These are phyloP conservation scores for Thereuonema tuberculata DNA, from an alignment of 1,140 invertebrate genomes.

Conservation along the genomic window DNA sequence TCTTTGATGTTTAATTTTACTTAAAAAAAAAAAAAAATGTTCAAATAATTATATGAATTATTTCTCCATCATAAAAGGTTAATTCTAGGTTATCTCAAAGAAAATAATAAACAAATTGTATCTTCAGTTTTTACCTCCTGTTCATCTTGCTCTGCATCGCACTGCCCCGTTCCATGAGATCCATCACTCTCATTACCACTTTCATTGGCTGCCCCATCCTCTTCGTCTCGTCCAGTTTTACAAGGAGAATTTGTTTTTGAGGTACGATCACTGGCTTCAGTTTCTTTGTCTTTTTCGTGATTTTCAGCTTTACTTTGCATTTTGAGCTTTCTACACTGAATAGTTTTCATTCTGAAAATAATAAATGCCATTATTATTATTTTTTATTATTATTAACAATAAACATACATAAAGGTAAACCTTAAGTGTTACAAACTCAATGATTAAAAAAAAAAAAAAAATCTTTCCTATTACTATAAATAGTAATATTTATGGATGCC, in stretches of 20 bases:
- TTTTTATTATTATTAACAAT: no score
- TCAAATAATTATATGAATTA: conserved; percentile 6
- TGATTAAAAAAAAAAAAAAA: no score
- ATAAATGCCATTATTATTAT: background rate
- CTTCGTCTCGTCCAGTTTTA: conserved; percentile 30
- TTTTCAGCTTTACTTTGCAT: background rate
- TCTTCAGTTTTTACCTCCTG: background rate
- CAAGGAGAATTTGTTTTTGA: conserved; percentile 22
- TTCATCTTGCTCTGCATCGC: background rate
- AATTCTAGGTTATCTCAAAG: background rate
- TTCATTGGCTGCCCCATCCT: conserved; percentile 41
- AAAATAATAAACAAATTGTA: background rate
- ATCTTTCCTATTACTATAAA: no score
- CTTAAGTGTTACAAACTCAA: no score
- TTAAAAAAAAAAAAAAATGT: no score
- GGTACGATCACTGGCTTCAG: conserved; percentile 17
- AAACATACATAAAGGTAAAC: no score
- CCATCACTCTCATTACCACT: conserved; percentile 75
- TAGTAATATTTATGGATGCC: no score
- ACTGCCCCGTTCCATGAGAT: conserved; percentile 38
- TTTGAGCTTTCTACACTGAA: conserved; percentile 51
- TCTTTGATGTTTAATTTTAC: no score
- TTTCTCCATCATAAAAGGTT: no score
- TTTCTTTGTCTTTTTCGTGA: conserved; percentile 8
- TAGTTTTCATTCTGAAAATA: conserved; percentile 43